Percentiles rank a stretch among this genome's conserved stretches.
phyloP scores from a whole-genome alignment of 2,113 vertebrate species.

The Tautogolabrus adspersus region DNA sequence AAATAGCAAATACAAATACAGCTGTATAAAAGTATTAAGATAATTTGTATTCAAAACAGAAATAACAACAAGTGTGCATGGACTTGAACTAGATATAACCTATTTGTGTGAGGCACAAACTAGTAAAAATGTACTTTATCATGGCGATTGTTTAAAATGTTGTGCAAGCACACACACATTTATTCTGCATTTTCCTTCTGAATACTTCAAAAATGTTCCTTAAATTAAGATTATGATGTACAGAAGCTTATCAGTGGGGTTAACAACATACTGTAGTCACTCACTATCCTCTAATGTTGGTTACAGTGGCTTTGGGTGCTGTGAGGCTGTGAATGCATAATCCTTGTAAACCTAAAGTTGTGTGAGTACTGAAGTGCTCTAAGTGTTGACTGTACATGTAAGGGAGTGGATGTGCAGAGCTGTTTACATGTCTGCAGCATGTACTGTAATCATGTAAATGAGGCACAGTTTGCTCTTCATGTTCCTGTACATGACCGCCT shows the following conservation, averaged over 20 bases:
- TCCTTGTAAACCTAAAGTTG: slow-evolving; percentile 51
- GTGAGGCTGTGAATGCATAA: slow-evolving; percentile 48
- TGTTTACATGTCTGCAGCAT: slow-evolving; percentile 61
- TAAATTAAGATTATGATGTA: background rate
- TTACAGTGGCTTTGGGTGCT: background rate
- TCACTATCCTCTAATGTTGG: background rate
- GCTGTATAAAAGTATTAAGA: too few species aligned
- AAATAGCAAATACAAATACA: too few species aligned
- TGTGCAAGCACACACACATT: background rate
- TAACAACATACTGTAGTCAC: background rate
- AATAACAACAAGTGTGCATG: too few species aligned
- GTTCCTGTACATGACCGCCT: slow-evolving; percentile 37
- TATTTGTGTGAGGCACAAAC: too few species aligned
- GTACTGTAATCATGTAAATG: slow-evolving; percentile 61
- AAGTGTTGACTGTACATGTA: slow-evolving; percentile 45
- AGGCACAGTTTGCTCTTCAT: slow-evolving; percentile 44
- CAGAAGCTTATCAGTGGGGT: background rate
- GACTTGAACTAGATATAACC: too few species aligned
- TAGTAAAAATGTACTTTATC: background rate
- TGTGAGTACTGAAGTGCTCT: slow-evolving; percentile 53
- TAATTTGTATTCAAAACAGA: too few species aligned
- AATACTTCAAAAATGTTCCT: background rate
- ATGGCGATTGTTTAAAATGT: slow-evolving; percentile 8
- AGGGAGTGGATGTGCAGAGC: slow-evolving; percentile 28
- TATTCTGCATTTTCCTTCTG: background rate